These are phyloP conservation scores for Montifringilla adamsi DNA, from an alignment of 2,113 vertebrate genomes.

Conservation along the genomic window DNA sequence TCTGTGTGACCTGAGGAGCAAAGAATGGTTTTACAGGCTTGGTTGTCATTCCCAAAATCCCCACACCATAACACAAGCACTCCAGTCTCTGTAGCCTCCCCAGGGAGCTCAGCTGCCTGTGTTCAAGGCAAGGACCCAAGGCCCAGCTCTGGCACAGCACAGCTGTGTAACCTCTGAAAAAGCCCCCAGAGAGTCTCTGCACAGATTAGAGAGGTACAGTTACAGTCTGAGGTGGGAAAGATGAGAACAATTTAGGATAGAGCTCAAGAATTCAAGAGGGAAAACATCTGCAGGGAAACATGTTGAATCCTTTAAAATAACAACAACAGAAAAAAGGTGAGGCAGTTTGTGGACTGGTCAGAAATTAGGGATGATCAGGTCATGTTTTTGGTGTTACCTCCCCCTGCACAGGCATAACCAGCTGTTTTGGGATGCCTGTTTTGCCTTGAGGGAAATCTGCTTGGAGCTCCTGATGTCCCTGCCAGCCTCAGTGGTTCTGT, in stretches of 20 bases:
- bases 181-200: background rate
- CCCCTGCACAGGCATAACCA: background rate
- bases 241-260: background rate
- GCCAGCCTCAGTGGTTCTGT: background rate
- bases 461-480: background rate
- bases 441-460: background rate
- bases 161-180: background rate
- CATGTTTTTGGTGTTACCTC: rapidly evolving
- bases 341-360: background rate
- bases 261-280: background rate
- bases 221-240: background rate
- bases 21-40: background rate
- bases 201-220: background rate
- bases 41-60: background rate
- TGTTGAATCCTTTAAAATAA: background rate
- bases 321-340: background rate
- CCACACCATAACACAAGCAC: rapidly evolving
- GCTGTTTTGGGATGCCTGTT: background rate
- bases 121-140: background rate
- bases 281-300: background rate
- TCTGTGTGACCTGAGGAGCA: background rate
- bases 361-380: background rate
- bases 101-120: background rate
- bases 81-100: background rate
- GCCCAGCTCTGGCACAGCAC: background rate